Evolutionary conservation across 1,140 invertebrate genomes (phyloP).

Genomic region (Gryon sp.): DNA sequence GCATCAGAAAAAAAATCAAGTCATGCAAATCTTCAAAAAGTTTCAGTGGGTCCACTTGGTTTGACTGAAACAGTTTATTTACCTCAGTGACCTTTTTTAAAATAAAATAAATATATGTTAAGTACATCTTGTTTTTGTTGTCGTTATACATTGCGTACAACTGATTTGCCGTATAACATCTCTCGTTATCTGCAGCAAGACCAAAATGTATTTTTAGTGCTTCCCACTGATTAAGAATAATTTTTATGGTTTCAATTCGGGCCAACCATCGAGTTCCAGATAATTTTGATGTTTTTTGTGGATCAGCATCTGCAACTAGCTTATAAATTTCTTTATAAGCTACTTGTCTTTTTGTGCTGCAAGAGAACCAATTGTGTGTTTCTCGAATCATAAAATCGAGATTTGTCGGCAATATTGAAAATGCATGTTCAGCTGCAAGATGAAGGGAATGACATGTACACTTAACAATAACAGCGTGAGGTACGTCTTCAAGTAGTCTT

Average conservation of each 20-base stretch:
- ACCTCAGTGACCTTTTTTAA: constrained; percentile 41
- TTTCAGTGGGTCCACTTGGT: constrained; percentile 56
- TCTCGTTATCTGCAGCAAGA: constrained; percentile 8
- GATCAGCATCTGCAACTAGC: constrained; percentile 33
- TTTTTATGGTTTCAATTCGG: constrained; percentile 60
- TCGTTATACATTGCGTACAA: constrained; percentile 34
- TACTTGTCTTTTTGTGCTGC: constrained; percentile 67
- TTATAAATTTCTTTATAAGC: constrained; percentile 24
- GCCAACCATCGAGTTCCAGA: constrained; percentile 64
- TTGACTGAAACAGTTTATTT: constrained; percentile 58
- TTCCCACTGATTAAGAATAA: constrained; percentile 67
- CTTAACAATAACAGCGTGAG: constrained; percentile 55
- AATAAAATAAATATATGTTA: constrained; percentile 27
- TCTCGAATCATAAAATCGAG: constrained; percentile 67
- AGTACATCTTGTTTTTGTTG: constrained; percentile 24
- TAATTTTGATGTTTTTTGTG: constrained; percentile 52
- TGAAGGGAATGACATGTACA: constrained; percentile 63
- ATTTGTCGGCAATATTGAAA: constrained; percentile 44
- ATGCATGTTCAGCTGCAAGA: constrained; percentile 63
- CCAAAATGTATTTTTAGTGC: constrained; percentile 62
- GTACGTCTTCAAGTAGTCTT: constrained; percentile 31
- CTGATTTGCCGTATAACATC: constrained; percentile 39
- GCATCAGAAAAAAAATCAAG: constrained; percentile 25
- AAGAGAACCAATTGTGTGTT: constrained; percentile 68
- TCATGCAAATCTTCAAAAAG: constrained; percentile 39